Percentiles rank a stretch among this genome's conserved stretches.
phyloP scores from a whole-genome alignment of 2,888 invertebrate genomes.

The Hypolimnas misippus region DNA sequence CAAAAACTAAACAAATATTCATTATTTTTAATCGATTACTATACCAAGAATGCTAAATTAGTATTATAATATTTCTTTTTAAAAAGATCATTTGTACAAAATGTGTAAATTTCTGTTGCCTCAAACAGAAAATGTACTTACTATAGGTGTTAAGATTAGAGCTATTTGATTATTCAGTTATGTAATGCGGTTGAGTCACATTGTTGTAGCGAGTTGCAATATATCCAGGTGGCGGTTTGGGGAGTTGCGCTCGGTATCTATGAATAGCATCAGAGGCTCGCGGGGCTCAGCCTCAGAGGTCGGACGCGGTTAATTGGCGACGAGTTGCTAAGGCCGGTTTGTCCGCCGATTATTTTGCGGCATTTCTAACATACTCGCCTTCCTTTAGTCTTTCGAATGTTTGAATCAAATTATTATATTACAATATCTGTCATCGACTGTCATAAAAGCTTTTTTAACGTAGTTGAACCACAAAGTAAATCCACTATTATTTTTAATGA shows the following conservation, averaged over 20 bases:
- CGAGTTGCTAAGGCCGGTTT: slow-evolving; percentile 69
- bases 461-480: not conserved
- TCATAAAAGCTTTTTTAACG: not conserved
- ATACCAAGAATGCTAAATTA: not conserved
- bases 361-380: slow-evolving; percentile 60
- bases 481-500: slow-evolving; percentile 14
- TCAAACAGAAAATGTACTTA: slow-evolving; percentile 14
- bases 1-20: too few relatives aligned
- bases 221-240: slow-evolving; percentile 42
- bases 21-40: too few relatives aligned
- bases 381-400: slow-evolving; percentile 37
- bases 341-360: slow-evolving; percentile 70
- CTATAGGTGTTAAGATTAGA: slow-evolving; percentile 23
- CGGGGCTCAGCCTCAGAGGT: slow-evolving; percentile 59
- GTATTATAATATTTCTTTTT: not conserved
- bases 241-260: slow-evolving; percentile 54
- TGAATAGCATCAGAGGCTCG: slow-evolving; percentile 65
- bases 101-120: not conserved
- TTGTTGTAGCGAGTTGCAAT: slow-evolving; percentile 38
- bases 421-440: not conserved
- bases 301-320: slow-evolving; percentile 80
- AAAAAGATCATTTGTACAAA: not conserved
- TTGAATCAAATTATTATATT: slow-evolving; percentile 3
- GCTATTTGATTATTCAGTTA: slow-evolving; percentile 39
- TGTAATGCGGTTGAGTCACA: slow-evolving; percentile 43